A percentile compares a stretch with the other conserved stretches of the same genome.
These are phyloP conservation scores for Salvelinus sp. DNA, from an alignment of 2,113 vertebrate genomes.

Conservation along the genomic window DNA sequence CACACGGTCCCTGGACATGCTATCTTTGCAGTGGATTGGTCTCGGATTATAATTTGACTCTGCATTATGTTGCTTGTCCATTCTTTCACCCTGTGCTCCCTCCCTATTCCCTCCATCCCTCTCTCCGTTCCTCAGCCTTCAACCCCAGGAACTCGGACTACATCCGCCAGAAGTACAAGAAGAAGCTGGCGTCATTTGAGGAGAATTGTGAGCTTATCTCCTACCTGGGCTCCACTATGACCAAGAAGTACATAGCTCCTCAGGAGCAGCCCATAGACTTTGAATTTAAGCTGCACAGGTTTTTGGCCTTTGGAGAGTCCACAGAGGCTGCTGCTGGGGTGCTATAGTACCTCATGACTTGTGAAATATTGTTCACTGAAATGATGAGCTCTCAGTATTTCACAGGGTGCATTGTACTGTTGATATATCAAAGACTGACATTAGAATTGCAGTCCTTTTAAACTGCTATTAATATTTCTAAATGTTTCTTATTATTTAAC, in stretches of 20 bases:
- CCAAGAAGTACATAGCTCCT: conserved; percentile 70
- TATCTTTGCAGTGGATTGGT: background rate
- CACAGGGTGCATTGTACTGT: background rate
- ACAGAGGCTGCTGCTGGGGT: conserved; percentile 34
- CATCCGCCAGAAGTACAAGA: conserved; percentile 77
- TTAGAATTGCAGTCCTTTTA: background rate
- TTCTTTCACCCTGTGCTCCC: background rate
- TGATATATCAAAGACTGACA: background rate
- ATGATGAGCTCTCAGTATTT: conserved; percentile 1
- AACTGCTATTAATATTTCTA: background rate
- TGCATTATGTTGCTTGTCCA: background rate
- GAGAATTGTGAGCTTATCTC: conserved; percentile 86
- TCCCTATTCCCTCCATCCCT: background rate
- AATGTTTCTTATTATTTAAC: background rate
- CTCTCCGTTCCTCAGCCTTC: conserved; percentile 73
- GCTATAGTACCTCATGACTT: conserved; percentile 34
- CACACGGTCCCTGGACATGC: background rate
- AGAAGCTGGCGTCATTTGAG: conserved; percentile 79
- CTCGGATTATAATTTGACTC: background rate
- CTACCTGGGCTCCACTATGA: conserved; percentile 82
- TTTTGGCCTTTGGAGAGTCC: conserved; percentile 76
- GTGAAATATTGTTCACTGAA: conserved; percentile 3
- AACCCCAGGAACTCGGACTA: conserved; percentile 78
- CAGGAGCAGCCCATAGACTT: conserved; percentile 76
- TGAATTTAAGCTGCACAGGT: conserved; percentile 77